Percentiles rank a stretch among this genome's conserved stretches.
Evolutionary conservation across 2,797 vertebrate species (phyloP).

Genomic region (Sebastes paucispinis): DNA sequence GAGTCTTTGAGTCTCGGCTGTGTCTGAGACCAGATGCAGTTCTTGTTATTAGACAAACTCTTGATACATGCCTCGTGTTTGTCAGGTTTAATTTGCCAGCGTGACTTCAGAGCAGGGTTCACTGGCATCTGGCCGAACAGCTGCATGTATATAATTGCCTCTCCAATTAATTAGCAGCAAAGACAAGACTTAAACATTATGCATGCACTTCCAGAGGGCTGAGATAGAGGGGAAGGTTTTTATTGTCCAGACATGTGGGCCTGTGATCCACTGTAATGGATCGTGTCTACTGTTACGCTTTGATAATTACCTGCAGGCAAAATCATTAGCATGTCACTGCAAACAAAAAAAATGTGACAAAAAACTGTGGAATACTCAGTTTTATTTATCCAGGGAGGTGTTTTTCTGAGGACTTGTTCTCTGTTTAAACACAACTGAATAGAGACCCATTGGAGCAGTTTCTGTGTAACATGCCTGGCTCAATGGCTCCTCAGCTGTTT

Average conservation of each 20-base stretch:
- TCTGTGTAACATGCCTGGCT: not conserved
- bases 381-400: not conserved
- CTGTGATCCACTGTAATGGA: conserved; percentile 23
- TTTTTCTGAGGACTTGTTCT: not conserved
- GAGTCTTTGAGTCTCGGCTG: conserved; percentile 23
- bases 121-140: conserved; percentile 80
- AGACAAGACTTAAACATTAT: conserved; percentile 67
- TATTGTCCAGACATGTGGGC: conserved; percentile 31
- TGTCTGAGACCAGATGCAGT: conserved; percentile 47
- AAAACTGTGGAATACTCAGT: not conserved
- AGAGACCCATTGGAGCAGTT: not conserved
- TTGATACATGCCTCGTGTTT: conserved; percentile 61
- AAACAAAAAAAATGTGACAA: not conserved
- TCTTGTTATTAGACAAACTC: conserved; percentile 62
- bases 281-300: not conserved
- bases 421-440: not conserved
- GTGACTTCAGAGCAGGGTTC: conserved; percentile 74
- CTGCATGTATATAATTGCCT: conserved; percentile 79
- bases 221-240: conserved; percentile 43
- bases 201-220: conserved; percentile 60
- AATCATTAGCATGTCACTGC: not conserved
- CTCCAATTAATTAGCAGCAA: conserved; percentile 78
- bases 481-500: not conserved
- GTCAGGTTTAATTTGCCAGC: conserved; percentile 76
- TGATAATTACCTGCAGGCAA: conserved; percentile 19